Evolutionary conservation across 1,140 invertebrate species (phyloP).

Genomic region (Caenorhabditis briggsae): DNA sequence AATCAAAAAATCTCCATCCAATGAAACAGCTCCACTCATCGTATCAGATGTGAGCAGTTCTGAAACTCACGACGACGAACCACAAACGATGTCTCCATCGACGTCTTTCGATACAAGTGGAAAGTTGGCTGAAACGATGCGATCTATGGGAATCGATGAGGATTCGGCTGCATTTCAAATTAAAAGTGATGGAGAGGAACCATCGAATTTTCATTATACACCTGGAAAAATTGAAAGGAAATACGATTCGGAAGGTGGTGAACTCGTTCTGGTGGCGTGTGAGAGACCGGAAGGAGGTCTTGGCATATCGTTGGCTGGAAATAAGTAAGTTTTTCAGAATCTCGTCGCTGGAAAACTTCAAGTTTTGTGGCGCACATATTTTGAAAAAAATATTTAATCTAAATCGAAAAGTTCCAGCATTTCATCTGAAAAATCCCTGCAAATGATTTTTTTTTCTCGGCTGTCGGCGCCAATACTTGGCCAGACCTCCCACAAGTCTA

Average conservation of each 20-base stretch:
- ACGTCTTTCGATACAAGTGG: slow-evolving; percentile 45
- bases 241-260: slow-evolving; percentile 86
- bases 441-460: too few species aligned
- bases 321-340: slow-evolving; percentile 53
- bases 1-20: slow-evolving; percentile 33
- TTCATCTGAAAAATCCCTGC: too few species aligned
- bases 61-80: slow-evolving; percentile 60
- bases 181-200: slow-evolving; percentile 30
- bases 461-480: too few species aligned
- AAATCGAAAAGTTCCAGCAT: too few species aligned
- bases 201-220: slow-evolving; percentile 18
- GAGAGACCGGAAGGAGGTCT: slow-evolving; percentile 82
- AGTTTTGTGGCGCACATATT: too few species aligned
- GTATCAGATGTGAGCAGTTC: slow-evolving; percentile 64
- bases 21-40: slow-evolving; percentile 57
- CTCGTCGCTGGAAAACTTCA: too few species aligned
- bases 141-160: slow-evolving; percentile 84
- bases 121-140: slow-evolving; percentile 56
- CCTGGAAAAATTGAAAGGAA: slow-evolving; percentile 91
- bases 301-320: slow-evolving; percentile 90
- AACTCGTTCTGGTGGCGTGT: slow-evolving; percentile 83
- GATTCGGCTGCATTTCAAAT: slow-evolving; percentile 83
- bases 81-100: slow-evolving; percentile 23
- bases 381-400: too few species aligned
- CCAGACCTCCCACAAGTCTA: too few species aligned